Evolutionary conservation across 2,797 vertebrate genomes (phyloP).

Genomic region (Tragelaphus oryx): DNA sequence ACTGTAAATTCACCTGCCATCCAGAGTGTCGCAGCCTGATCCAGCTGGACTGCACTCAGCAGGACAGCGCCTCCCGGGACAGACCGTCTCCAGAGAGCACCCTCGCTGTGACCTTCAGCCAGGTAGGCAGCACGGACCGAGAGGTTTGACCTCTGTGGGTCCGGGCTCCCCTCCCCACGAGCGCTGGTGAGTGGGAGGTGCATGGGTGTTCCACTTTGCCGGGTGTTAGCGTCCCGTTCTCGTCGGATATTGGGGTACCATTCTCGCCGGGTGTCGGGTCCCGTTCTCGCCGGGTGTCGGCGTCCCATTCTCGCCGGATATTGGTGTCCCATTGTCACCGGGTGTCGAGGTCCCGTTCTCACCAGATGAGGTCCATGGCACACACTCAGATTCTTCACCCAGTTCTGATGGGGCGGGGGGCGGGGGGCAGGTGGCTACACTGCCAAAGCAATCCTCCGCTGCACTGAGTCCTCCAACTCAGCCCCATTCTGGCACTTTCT

Average conservation of each 20-base stretch:
- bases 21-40: slow-evolving; percentile 89
- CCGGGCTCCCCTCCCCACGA: not conserved
- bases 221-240: not conserved
- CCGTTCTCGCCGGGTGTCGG: accelerated
- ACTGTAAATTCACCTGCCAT: slow-evolving; percentile 95
- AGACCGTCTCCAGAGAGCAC: slow-evolving; percentile 80
- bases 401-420: not conserved
- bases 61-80: slow-evolving; percentile 71
- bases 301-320: accelerated
- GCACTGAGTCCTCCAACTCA: not conserved
- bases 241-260: too few relatives aligned
- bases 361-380: not conserved
- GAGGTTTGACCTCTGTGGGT: not conserved
- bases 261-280: not conserved
- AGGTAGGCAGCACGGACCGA: slow-evolving; percentile 71
- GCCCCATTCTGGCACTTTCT: not conserved
- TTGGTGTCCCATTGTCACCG: accelerated
- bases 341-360: not conserved
- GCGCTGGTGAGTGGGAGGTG: not conserved
- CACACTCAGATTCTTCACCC: not conserved
- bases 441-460: not conserved
- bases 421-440: not conserved
- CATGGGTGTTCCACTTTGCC: accelerated
- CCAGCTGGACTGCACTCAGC: slow-evolving; percentile 92
- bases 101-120: slow-evolving; percentile 58